phyloP scores from a whole-genome alignment of 2,797 vertebrate species.

The Lepus oiostolus region DNA sequence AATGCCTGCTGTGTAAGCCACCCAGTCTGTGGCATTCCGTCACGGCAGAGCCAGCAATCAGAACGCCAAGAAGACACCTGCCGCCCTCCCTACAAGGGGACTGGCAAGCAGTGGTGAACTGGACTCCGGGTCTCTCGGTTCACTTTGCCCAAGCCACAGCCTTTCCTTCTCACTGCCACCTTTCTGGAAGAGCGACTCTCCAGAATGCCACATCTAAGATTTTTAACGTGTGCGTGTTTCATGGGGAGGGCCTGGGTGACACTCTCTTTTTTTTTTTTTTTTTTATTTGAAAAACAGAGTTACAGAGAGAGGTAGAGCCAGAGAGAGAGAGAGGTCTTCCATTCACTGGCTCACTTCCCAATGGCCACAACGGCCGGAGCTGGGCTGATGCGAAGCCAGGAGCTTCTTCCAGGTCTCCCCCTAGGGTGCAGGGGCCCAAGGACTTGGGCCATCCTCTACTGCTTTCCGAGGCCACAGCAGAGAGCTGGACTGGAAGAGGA shows the following conservation, averaged over 20 bases:
- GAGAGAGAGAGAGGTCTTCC: no score
- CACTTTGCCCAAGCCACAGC: not conserved
- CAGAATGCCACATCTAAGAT: not conserved
- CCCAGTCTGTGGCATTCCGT: not conserved
- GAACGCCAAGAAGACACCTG: not conserved
- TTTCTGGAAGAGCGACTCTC: not conserved
- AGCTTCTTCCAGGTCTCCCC: no score
- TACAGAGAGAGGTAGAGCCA: no score
- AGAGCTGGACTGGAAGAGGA: no score
- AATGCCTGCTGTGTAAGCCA: not conserved
- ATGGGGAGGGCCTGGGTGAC: not conserved
- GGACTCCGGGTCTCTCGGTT: not conserved
- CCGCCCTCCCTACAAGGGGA: not conserved
- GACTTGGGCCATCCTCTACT: no score
- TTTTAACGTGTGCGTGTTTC: not conserved
- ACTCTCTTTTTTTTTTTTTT: no score
- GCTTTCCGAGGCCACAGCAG: no score
- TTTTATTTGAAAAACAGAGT: no score
- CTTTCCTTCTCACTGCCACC: not conserved
- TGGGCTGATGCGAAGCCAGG: no score
- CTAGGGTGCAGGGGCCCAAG: no score
- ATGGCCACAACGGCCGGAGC: no score
- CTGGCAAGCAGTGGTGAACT: not conserved
- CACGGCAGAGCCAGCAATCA: not conserved
- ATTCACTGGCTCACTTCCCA: no score